Conservation (phyloP, 2,888 invertebrate species). For the Galerucella pusilla region DNA sequence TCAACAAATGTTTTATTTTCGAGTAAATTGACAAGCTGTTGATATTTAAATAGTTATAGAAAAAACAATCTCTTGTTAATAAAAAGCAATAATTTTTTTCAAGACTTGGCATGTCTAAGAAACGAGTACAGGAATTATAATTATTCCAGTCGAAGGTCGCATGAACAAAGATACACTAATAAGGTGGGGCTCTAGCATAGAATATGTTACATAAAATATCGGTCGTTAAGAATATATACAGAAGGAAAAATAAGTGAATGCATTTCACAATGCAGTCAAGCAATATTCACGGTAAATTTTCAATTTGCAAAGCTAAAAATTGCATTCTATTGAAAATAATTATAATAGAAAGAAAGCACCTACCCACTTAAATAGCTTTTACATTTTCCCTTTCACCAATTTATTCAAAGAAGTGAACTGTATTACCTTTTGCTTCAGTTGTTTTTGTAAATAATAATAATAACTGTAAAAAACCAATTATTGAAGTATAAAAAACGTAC, state of each 20-base stretch:
- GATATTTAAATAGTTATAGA: too few species aligned
- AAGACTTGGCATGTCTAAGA: not conserved
- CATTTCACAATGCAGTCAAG: too few species aligned
- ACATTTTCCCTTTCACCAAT: not conserved
- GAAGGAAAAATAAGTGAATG: not conserved
- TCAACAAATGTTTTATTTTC: too few species aligned
- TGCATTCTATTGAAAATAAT: not conserved
- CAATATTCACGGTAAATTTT: not conserved
- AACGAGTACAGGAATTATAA: conserved; percentile 1
- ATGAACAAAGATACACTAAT: not conserved
- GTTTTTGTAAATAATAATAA: too few species aligned
- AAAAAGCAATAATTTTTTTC: not conserved
- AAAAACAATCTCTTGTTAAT: not conserved
- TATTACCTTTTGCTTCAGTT: too few species aligned
- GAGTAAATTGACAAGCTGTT: too few species aligned
- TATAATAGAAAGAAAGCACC: not conserved
- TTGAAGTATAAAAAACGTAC: too few species aligned
- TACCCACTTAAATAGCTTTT: not conserved
- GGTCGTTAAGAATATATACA: not conserved
- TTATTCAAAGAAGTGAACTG: not conserved
- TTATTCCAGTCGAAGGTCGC: not conserved
- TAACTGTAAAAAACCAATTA: too few species aligned
- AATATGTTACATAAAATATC: not conserved
- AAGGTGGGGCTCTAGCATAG: conserved; percentile 2
- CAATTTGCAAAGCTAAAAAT: not conserved